Percentiles rank a stretch among this genome's conserved stretches.
phyloP scores from a whole-genome alignment of 2,797 vertebrate genomes.

The Acanthiza pusilla region DNA sequence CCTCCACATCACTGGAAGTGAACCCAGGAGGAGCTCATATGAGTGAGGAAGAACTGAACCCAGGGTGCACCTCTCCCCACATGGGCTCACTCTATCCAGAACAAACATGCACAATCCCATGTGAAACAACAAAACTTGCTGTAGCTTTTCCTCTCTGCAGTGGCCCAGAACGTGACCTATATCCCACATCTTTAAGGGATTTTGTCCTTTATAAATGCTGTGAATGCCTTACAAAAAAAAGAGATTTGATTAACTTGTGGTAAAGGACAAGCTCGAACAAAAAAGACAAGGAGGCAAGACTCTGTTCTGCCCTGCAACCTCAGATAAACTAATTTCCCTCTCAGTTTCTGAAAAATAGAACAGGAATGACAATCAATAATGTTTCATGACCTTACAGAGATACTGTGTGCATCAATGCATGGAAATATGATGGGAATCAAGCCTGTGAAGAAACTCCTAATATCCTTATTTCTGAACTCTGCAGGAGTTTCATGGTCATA shows the following conservation, averaged over 20 bases:
- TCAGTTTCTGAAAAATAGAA: slow-evolving; percentile 6
- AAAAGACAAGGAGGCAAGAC: background rate
- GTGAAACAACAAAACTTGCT: background rate
- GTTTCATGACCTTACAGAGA: slow-evolving; percentile 30
- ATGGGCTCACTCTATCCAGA: background rate
- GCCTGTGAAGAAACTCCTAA: slow-evolving; percentile 40
- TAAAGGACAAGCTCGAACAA: background rate
- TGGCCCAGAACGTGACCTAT: background rate
- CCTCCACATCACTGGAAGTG: background rate
- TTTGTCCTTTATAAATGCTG: background rate
- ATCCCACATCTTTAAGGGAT: background rate
- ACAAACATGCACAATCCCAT: fast-evolving
- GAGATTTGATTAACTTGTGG: background rate
- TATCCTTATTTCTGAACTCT: slow-evolving; percentile 32
- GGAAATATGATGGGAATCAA: slow-evolving; percentile 3
- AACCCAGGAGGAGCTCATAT: background rate
- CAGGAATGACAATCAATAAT: slow-evolving; percentile 9
- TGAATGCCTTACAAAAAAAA: background rate
- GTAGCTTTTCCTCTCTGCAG: background rate
- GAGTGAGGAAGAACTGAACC: background rate
- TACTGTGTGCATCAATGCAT: background rate
- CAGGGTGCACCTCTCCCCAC: background rate
- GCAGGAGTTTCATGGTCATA: slow-evolving; percentile 16
- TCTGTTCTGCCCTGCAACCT: background rate
- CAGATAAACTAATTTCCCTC: slow-evolving; percentile 31